These are phyloP conservation scores for Iphiclides podalirius DNA, from an alignment of 2,888 invertebrate genomes.

Conservation along the genomic window DNA sequence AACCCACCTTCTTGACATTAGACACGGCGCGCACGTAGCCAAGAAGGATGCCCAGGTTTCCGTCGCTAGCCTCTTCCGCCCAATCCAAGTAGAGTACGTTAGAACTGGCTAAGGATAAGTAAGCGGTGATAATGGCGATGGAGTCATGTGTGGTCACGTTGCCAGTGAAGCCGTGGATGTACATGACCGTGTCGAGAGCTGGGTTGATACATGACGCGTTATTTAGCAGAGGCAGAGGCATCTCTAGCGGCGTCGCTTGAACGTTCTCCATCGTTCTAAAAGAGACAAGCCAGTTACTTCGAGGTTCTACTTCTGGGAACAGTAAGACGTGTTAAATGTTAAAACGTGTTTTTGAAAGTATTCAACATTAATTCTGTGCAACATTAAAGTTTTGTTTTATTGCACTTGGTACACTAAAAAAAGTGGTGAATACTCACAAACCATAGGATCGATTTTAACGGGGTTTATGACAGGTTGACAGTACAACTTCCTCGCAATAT, in stretches of 20 bases:
- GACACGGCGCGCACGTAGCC: background rate
- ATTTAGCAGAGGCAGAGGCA: background rate
- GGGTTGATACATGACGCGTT: conserved; percentile 1
- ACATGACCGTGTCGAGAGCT: background rate
- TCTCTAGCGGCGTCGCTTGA: background rate
- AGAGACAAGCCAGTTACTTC: background rate
- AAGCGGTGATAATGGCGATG: background rate
- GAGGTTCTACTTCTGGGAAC: too few relatives aligned
- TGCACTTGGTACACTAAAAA: too few relatives aligned
- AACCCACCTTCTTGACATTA: conserved; percentile 1
- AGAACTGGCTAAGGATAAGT: background rate
- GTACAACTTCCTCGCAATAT: too few relatives aligned
- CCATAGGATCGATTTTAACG: too few relatives aligned
- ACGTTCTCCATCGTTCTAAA: conserved; percentile 1
- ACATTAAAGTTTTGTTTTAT: too few relatives aligned
- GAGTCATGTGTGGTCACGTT: background rate
- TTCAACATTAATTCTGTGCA: too few relatives aligned
- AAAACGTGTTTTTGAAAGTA: too few relatives aligned
- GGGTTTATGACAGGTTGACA: too few relatives aligned
- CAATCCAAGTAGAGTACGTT: conserved; percentile 7
- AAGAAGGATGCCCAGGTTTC: background rate
- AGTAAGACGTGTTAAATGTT: too few relatives aligned
- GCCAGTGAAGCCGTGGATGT: background rate
- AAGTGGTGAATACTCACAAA: too few relatives aligned
- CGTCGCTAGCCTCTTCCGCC: background rate